Percentiles rank a stretch among this genome's conserved stretches.
Conservation (phyloP, 2,113 vertebrate species). For the Prunella himalayana region DNA sequence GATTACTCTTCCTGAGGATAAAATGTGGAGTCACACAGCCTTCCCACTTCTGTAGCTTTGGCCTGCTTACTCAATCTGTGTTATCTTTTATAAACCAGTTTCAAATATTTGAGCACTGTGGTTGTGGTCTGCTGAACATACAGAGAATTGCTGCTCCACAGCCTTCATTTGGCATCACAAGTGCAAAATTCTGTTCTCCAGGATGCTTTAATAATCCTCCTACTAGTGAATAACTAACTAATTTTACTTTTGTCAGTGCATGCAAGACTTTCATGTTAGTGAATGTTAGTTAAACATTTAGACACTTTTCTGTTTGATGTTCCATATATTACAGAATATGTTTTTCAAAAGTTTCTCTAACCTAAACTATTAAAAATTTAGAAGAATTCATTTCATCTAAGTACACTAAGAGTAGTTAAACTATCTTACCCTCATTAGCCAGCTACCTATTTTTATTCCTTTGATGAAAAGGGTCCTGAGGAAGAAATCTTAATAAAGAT, state of each 20-base stretch:
- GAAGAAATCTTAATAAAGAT: neutral
- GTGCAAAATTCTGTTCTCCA: neutral
- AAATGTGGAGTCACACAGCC: neutral
- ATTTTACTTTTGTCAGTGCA: neutral
- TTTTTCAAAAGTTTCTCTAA: neutral
- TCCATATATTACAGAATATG: neutral
- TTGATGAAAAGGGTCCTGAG: neutral
- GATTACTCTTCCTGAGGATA: neutral
- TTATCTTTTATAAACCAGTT: neutral
- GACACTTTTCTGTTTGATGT: neutral
- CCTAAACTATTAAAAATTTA: neutral
- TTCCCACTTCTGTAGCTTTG: neutral
- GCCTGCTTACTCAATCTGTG: neutral
- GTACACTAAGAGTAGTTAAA: neutral
- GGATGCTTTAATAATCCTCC: neutral
- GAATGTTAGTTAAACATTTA: neutral
- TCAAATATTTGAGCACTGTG: neutral
- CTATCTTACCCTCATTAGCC: neutral
- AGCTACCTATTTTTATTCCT: neutral
- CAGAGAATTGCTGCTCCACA: neutral
- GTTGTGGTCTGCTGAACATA: neutral
- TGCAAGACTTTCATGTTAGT: neutral
- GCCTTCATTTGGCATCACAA: neutral
- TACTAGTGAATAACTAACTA: neutral
- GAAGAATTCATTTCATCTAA: neutral